Percentiles rank a stretch among this genome's conserved stretches.
Conservation (phyloP, 2,113 vertebrate species). For the Microcebus tavaratra region DNA sequence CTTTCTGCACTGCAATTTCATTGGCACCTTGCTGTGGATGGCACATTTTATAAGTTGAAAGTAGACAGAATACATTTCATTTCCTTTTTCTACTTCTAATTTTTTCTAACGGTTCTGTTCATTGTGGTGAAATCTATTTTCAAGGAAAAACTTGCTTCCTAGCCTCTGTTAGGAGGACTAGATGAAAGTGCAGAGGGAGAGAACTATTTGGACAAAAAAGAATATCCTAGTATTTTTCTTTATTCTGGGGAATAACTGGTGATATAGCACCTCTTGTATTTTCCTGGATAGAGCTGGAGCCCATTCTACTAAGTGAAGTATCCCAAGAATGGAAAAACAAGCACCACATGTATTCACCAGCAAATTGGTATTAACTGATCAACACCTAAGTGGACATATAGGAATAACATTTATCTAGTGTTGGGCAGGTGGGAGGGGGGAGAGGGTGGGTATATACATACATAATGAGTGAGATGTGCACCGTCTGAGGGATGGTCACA, state of each 20-base stretch:
- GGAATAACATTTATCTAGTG: too few species aligned
- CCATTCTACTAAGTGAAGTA: too few species aligned
- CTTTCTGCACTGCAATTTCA: not conserved
- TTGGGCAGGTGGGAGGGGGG: too few species aligned
- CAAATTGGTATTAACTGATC: too few species aligned
- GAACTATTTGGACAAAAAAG: not conserved
- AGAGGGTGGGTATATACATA: too few species aligned
- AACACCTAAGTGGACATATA: too few species aligned
- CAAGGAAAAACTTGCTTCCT: not conserved
- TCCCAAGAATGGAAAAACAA: too few species aligned
- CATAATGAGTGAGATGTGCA: too few species aligned
- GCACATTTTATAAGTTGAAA: not conserved
- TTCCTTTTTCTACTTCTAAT: not conserved
- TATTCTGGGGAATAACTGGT: not conserved
- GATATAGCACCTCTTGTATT: too few species aligned
- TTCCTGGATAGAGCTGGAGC: too few species aligned
- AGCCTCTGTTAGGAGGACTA: not conserved
- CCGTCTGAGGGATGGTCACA: too few species aligned
- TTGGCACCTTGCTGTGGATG: not conserved
- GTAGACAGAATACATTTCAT: not conserved
- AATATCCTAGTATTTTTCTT: not conserved
- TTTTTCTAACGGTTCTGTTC: not conserved
- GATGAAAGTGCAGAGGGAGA: not conserved
- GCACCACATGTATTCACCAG: too few species aligned
- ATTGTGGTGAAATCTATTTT: not conserved